Conservation (phyloP, 2,888 invertebrate species). For the Clitarchus hookeri region DNA sequence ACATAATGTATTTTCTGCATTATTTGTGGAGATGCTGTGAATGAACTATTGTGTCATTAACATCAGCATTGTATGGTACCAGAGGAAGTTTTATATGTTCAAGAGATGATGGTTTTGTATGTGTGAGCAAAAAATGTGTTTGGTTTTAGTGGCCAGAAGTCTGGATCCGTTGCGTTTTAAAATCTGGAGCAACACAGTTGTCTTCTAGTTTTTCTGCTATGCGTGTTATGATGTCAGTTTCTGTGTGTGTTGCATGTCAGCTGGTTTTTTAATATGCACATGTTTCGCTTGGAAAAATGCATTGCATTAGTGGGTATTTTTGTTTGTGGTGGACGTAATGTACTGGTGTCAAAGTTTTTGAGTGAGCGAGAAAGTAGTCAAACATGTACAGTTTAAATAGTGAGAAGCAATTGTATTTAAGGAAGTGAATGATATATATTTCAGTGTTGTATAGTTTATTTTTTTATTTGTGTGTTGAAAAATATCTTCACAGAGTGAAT, state of each 20-base stretch:
- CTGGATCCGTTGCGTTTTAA: neutral
- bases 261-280: neutral
- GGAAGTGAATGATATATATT: conserved; percentile 4
- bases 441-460: conserved; percentile 14
- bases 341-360: neutral
- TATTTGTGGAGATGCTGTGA: too few relatives aligned
- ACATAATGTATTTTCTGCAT: neutral
- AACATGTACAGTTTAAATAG: conserved; percentile 1
- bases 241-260: neutral
- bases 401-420: conserved; percentile 14
- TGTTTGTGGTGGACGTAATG: neutral
- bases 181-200: neutral
- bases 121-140: too few relatives aligned
- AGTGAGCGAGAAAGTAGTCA: neutral
- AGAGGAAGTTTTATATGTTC: too few relatives aligned
- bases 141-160: too few relatives aligned
- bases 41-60: too few relatives aligned
- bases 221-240: neutral
- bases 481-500: neutral
- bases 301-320: neutral
- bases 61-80: too few relatives aligned
- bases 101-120: too few relatives aligned
- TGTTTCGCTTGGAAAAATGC: neutral
- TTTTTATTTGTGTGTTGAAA: conserved; percentile 14
- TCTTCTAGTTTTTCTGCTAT: neutral